Evolutionary conservation across 2,888 invertebrate species (phyloP), one percentile per base, ranked within the genome.

Genomic region (Heliothis peltigera): DNA sequence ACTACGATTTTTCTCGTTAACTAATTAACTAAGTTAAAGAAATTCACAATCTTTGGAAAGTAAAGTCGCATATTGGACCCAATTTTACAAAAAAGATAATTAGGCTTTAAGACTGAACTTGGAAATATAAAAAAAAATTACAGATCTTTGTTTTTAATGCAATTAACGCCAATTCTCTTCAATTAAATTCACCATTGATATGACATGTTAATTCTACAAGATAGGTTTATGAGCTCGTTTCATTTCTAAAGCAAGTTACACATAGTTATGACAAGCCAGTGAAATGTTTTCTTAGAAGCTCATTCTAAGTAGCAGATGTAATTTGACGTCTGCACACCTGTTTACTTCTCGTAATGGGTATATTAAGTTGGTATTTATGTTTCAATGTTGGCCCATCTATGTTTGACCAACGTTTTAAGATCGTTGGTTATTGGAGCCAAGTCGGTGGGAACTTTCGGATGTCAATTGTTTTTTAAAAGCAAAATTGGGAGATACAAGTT

Each of bases 251-350:
- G 18, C n/a, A 22, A 52, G 51, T 59, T 10, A n/a, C n/a, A 15
- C 39, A 0, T 39, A 32, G 17, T 67, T 80, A 70, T 57, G 44
- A 51, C 61, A 56, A 32, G 44, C 35, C 21, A 51, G 56, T 46
- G 44, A 65, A 75, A 77, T 68, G 61, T 54, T 55, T 73, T 75
- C 79, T 70, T 25, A 60, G 77, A 79, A 76, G 8, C 47, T 22
- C 43, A 44, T 70, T 56, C 64, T 61, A 22, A 64, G 42, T 17
- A 51, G 51, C 42, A 56, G 39, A 47, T 65, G 69, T 70, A 70
- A 80, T 77, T 80, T 58, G 62, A 66, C 42, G 43, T 51, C 51
- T 53, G 51, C 47, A 56, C 68, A 77, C 77, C 73, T 80, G 74
- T 64, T 77, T 67, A 59, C 56, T 66, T 53, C 49, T 67, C 61